phyloP scores from a whole-genome alignment of 1,140 invertebrate species.

The Drosophila quadrilineata region DNA sequence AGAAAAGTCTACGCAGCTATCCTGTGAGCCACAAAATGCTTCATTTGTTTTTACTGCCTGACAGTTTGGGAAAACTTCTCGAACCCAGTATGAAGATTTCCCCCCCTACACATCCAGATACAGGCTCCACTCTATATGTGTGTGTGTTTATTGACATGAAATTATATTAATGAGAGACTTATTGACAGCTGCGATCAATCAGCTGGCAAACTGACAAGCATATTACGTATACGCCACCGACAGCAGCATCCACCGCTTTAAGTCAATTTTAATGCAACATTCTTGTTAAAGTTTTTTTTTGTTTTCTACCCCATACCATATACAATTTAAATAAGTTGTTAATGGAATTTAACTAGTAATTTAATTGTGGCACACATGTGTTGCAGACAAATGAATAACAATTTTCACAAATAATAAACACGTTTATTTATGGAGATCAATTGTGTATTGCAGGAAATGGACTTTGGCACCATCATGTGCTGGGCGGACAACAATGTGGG shows the following conservation, averaged over 20 bases:
- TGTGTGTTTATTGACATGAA: conserved; percentile 53
- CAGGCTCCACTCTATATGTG: conserved; percentile 3
- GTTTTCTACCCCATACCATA: neutral
- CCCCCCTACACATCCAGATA: neutral
- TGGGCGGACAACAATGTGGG: conserved; percentile 86
- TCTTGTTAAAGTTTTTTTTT: conserved; percentile 1
- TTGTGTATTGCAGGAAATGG: conserved; percentile 82
- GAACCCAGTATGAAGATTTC: neutral
- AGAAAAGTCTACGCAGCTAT: too few species aligned
- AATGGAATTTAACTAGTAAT: too few species aligned
- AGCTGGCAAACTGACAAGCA: conserved; percentile 51
- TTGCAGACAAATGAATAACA: too few species aligned
- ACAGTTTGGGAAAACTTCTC: conserved; percentile 34
- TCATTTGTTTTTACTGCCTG: conserved; percentile 71
- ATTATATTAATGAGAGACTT: conserved; percentile 80
- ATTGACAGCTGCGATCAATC: conserved; percentile 76
- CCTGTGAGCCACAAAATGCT: conserved; percentile 61
- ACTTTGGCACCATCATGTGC: conserved; percentile 88
- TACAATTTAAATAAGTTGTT: neutral
- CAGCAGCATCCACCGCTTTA: conserved; percentile 32
- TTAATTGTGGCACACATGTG: too few species aligned
- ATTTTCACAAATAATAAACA: too few species aligned
- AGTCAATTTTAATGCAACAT: conserved; percentile 32
- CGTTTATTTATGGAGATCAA: too few species aligned
- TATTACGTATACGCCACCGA: conserved; percentile 27